These are phyloP conservation scores for Rhynchonycteris naso DNA, from an alignment of 2,797 vertebrate genomes.

Conservation along the genomic window DNA sequence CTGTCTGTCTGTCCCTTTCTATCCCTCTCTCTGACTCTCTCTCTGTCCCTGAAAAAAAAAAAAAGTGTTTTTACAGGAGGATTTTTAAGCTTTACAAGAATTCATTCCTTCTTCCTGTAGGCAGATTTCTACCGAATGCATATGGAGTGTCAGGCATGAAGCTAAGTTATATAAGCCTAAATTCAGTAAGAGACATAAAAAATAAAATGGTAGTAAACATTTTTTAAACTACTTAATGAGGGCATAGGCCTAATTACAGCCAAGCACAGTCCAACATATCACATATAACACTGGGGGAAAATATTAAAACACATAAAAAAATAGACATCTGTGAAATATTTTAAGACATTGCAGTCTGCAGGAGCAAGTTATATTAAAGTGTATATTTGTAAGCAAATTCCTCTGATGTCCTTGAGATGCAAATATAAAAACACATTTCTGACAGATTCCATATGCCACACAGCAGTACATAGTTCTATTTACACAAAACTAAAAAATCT, in stretches of 20 bases:
- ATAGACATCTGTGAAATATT: conserved; percentile 42
- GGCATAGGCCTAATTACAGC: not conserved
- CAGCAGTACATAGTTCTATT: conserved; percentile 25
- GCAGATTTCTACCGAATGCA: not conserved
- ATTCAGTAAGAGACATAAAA: not conserved
- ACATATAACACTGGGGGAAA: not conserved
- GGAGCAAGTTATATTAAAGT: conserved; percentile 18
- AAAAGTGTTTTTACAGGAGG: not conserved
- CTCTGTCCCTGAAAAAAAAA: too few species aligned
- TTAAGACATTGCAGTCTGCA: conserved; percentile 3
- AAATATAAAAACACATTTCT: conserved; percentile 49
- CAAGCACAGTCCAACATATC: not conserved
- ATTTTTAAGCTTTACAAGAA: not conserved
- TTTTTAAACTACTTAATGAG: conserved; percentile 32
- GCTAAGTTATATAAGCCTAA: not conserved
- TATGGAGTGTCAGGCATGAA: not conserved
- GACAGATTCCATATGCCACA: conserved; percentile 42
- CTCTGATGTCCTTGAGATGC: conserved; percentile 31
- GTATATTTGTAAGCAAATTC: conserved; percentile 51
- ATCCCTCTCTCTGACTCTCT: too few species aligned
- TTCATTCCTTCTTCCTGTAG: not conserved
- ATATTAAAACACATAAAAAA: conserved; percentile 51
- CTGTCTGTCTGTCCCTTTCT: too few species aligned
- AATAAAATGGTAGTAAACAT: conserved; percentile 13
- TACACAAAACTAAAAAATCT: conserved; percentile 46